phyloP scores from a whole-genome alignment of 1,140 invertebrate species.

The Nasonia longicornis region DNA sequence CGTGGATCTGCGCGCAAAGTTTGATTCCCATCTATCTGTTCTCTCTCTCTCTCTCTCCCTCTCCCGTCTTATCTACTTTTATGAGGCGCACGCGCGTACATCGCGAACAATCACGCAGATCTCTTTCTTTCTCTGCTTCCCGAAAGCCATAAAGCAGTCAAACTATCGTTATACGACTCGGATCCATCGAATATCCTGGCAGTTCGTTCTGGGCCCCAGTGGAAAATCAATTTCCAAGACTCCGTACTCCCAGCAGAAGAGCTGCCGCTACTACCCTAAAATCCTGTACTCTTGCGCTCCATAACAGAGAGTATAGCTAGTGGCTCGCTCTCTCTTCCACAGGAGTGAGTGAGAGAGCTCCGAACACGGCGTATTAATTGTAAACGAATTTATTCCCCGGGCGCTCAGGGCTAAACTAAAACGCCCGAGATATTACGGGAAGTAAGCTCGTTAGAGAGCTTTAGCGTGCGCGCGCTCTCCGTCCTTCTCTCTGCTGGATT shows the following conservation, averaged over 20 bases:
- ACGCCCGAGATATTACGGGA: slow-evolving; percentile 63
- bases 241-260: not conserved
- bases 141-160: not conserved
- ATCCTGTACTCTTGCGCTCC: slow-evolving; percentile 32
- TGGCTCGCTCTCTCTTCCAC: not conserved
- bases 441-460: slow-evolving; percentile 66
- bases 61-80: not conserved
- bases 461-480: slow-evolving; percentile 48
- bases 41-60: not conserved
- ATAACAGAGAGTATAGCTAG: not conserved
- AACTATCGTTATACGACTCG: not conserved
- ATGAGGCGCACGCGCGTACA: not conserved
- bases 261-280: not conserved
- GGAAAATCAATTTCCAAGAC: not conserved
- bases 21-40: not conserved
- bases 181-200: not conserved
- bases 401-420: slow-evolving; percentile 61
- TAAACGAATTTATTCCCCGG: slow-evolving; percentile 63
- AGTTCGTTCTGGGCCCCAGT: not conserved
- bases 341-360: slow-evolving; percentile 47
- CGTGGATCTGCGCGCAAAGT: not conserved
- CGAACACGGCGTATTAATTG: slow-evolving; percentile 57
- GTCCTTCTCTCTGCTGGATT: slow-evolving; percentile 48
- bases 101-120: not conserved
- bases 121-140: not conserved